These are phyloP conservation scores for Caenorhabditis imperialis DNA, from an alignment of 2,888 invertebrate species.

Conservation along the genomic window DNA sequence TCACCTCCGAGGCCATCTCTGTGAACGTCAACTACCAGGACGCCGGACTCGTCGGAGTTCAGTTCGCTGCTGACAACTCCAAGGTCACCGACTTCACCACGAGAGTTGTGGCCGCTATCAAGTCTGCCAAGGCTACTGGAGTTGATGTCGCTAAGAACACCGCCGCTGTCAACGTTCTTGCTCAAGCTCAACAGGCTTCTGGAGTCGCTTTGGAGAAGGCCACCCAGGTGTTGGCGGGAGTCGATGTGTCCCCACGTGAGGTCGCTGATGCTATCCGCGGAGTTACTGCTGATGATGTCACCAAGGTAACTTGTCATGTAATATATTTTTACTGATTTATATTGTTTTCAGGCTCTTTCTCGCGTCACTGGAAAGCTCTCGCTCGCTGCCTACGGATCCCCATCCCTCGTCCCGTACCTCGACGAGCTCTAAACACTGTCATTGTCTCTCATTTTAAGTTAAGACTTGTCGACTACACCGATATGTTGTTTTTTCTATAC, in stretches of 20 bases:
- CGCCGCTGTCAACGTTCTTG: constrained; percentile 47
- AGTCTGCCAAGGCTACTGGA: constrained; percentile 46
- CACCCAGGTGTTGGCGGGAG: constrained; percentile 72
- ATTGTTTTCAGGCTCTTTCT: constrained; percentile 64
- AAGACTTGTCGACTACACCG: constrained; percentile 8
- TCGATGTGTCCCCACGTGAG: constrained; percentile 66
- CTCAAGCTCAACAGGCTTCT: constrained; percentile 48
- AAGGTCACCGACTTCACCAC: constrained; percentile 33
- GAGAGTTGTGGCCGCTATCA: constrained; percentile 46
- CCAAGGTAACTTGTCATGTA: constrained; percentile 59
- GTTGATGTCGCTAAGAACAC: constrained; percentile 44
- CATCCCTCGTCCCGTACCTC: constrained; percentile 71
- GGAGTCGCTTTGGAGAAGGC: constrained; percentile 57
- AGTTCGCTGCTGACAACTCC: constrained; percentile 46
- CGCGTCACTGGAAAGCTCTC: constrained; percentile 70
- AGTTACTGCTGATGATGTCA: constrained; percentile 70
- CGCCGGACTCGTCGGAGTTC: constrained; percentile 62
- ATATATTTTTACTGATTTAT: background rate
- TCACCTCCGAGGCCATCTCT: constrained; percentile 53
- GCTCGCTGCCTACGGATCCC: constrained; percentile 67
- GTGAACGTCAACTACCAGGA: constrained; percentile 70
- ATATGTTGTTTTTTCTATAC: constrained; percentile 1
- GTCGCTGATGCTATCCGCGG: constrained; percentile 63
- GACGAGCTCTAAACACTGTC: constrained; percentile 67
- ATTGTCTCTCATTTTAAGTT: constrained; percentile 13